phyloP scores from a whole-genome alignment of 2,888 invertebrate species.

The Chalcis sispes region DNA sequence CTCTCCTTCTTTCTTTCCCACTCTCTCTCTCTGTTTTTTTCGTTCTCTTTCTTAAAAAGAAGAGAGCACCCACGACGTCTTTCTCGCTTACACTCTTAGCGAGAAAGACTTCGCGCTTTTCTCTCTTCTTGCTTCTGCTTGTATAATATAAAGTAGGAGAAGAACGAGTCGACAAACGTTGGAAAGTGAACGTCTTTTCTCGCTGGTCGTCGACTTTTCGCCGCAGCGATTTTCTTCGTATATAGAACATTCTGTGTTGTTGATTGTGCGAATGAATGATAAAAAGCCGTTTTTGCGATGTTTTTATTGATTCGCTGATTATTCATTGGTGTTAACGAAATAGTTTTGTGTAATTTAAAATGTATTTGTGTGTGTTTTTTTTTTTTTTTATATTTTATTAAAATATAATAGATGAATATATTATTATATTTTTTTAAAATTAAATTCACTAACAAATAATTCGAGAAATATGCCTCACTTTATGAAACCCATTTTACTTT shows the following conservation, averaged over 20 bases:
- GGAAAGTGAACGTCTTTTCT: constrained; percentile 28
- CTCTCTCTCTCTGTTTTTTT: neutral
- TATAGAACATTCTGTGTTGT: too few species aligned
- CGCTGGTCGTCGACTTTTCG: neutral
- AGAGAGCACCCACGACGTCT: neutral
- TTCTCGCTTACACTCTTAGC: neutral
- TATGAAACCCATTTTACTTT: too few species aligned
- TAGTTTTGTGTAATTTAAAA: too few species aligned
- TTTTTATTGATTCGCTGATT: too few species aligned
- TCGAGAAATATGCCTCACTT: too few species aligned
- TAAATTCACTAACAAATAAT: too few species aligned
- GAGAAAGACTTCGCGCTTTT: neutral
- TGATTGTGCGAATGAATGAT: too few species aligned
- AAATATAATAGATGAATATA: too few species aligned
- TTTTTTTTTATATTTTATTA: too few species aligned
- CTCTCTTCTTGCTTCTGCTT: neutral
- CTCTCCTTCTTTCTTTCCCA: constrained; percentile 19
- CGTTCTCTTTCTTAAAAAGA: neutral
- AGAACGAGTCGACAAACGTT: neutral
- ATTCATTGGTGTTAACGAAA: too few species aligned
- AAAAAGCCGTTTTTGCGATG: neutral
- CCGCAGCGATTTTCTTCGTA: neutral
- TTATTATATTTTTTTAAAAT: too few species aligned
- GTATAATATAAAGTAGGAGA: constrained; percentile 32
- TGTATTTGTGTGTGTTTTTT: constrained; percentile 16